A percentile compares a stretch with the other conserved stretches of the same genome.
Conservation (phyloP, 2,888 invertebrate species). For the Parnassius orleans region DNA sequence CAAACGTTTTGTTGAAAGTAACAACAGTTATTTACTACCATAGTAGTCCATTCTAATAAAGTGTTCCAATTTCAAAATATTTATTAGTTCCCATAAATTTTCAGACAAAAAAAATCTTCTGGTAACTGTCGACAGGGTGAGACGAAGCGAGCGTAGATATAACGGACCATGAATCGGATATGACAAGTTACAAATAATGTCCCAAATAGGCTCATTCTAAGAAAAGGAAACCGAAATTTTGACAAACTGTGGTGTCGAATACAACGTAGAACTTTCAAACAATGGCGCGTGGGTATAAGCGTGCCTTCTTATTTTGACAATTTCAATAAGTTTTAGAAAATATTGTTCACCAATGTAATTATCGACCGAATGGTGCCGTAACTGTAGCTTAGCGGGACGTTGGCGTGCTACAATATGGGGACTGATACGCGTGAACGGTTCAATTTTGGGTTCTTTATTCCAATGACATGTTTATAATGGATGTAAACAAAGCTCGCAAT, state of each 20-base stretch:
- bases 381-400: slow-evolving; percentile 71
- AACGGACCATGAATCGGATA: slow-evolving; percentile 63
- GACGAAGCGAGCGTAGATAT: slow-evolving; percentile 49
- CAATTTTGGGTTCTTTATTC: slow-evolving; percentile 33
- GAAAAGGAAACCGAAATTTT: slow-evolving; percentile 78
- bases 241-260: slow-evolving; percentile 74
- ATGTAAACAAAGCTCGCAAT: slow-evolving; percentile 11
- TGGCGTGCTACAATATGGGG: slow-evolving; percentile 45
- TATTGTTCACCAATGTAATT: slow-evolving; percentile 73
- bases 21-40: slow-evolving; percentile 75
- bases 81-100: slow-evolving; percentile 71
- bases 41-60: slow-evolving; percentile 73
- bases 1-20: slow-evolving; percentile 68
- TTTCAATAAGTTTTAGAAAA: slow-evolving; percentile 64
- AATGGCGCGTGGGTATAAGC: slow-evolving; percentile 63
- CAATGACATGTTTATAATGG: slow-evolving; percentile 31
- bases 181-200: slow-evolving; percentile 62
- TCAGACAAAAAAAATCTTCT: slow-evolving; percentile 40
- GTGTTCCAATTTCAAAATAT: slow-evolving; percentile 72
- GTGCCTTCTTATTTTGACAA: slow-evolving; percentile 72
- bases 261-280: slow-evolving; percentile 49
- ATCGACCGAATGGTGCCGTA: slow-evolving; percentile 60
- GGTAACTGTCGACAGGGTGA: slow-evolving; percentile 64
- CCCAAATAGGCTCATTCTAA: slow-evolving; percentile 52
- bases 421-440: slow-evolving; percentile 50